A percentile compares a stretch with the other conserved stretches of the same genome.
phyloP scores from a whole-genome alignment of 1,140 invertebrate species.

The Trachelipus rathkii region DNA sequence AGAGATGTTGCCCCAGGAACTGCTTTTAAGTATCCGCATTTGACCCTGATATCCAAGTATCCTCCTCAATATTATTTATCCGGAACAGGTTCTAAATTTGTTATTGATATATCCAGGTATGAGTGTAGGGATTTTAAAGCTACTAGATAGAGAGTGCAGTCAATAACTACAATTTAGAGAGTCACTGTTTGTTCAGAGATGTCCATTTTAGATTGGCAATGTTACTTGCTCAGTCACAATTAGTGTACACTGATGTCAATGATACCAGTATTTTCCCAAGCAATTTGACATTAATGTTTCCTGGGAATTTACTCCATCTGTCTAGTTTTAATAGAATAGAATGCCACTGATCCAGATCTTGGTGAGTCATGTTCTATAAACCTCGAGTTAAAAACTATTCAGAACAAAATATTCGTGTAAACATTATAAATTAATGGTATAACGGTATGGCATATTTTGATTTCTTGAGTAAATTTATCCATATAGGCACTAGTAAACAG shows the following conservation, averaged over 20 bases:
- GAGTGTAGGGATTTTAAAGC: conserved; percentile 65
- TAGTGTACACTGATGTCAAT: conserved; percentile 75
- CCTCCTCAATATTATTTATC: conserved; percentile 73
- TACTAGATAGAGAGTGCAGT: conserved; percentile 72
- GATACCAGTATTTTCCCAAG: conserved; percentile 77
- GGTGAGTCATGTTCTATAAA: conserved; percentile 50
- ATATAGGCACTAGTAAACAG: conserved; percentile 20
- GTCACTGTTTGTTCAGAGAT: conserved; percentile 83
- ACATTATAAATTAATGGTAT: too few species aligned
- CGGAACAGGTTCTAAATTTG: conserved; percentile 72
- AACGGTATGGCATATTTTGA: too few species aligned
- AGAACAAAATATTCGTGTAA: too few species aligned
- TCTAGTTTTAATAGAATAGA: conserved; percentile 67
- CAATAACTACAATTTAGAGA: conserved; percentile 64
- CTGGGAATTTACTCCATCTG: conserved; percentile 82
- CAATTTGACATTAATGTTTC: conserved; percentile 70
- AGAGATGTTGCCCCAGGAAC: conserved; percentile 50
- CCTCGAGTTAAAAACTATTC: not conserved
- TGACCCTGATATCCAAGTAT: conserved; percentile 60
- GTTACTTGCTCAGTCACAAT: conserved; percentile 79
- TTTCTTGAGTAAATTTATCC: not conserved
- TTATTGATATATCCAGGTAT: conserved; percentile 72
- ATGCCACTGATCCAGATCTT: conserved; percentile 79
- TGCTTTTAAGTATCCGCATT: conserved; percentile 53
- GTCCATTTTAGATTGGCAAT: conserved; percentile 70